phyloP scores from a whole-genome alignment of 2,888 invertebrate species.

The Tethea ocularis region DNA sequence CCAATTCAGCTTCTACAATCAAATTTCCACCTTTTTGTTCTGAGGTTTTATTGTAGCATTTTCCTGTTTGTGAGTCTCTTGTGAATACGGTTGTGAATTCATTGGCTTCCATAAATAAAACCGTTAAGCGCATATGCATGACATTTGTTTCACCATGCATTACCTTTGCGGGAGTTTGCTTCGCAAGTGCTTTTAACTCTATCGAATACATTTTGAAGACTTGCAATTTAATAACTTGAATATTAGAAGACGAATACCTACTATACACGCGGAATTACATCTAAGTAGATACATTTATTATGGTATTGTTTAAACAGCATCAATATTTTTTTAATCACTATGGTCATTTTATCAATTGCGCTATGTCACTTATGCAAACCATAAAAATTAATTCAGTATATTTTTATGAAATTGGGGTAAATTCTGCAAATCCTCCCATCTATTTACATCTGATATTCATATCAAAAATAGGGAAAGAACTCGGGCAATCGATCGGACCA shows the following conservation, averaged over 20 bases:
- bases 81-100: slow-evolving; percentile 32
- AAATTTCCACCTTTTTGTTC: slow-evolving; percentile 46
- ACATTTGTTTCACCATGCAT: slow-evolving; percentile 57
- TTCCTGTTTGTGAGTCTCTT: slow-evolving; percentile 36
- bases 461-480: slow-evolving; percentile 43
- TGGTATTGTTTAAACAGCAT: background rate
- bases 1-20: slow-evolving; percentile 50
- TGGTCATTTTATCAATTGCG: background rate
- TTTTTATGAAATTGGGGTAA: slow-evolving; percentile 2
- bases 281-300: slow-evolving; percentile 13
- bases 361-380: background rate
- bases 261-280: too few relatives aligned
- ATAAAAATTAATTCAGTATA: background rate
- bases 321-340: background rate
- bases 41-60: slow-evolving; percentile 44
- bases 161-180: slow-evolving; percentile 55
- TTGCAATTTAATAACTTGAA: slow-evolving; percentile 24
- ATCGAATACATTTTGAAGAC: slow-evolving; percentile 32
- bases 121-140: slow-evolving; percentile 48
- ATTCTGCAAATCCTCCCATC: slow-evolving; percentile 15
- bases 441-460: slow-evolving; percentile 26
- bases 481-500: slow-evolving; percentile 52
- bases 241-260: slow-evolving; percentile 10
- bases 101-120: slow-evolving; percentile 48
- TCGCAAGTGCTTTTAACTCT: slow-evolving; percentile 53